A percentile compares a stretch with the other conserved stretches of the same genome.
These are phyloP conservation scores for Cyanistes caeruleus DNA, from an alignment of 2,113 vertebrate genomes.

Conservation along the genomic window DNA sequence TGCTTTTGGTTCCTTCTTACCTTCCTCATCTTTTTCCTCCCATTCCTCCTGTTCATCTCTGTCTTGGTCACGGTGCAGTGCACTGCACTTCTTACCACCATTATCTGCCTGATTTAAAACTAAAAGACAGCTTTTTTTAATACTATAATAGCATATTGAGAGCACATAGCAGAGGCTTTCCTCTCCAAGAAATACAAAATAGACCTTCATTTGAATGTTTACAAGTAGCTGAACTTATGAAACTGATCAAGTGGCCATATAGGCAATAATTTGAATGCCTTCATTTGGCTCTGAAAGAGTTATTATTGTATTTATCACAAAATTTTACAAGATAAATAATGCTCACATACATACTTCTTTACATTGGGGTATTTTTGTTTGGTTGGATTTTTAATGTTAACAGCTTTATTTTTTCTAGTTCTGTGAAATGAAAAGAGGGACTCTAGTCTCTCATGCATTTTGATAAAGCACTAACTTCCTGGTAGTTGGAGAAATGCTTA, in stretches of 20 bases:
- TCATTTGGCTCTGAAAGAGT: neutral
- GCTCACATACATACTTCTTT: neutral
- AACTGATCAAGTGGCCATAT: neutral
- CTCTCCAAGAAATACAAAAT: neutral
- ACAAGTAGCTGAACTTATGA: neutral
- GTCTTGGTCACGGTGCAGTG: neutral
- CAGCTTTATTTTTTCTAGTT: neutral
- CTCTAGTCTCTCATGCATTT: neutral
- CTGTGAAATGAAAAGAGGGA: neutral
- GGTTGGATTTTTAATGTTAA: neutral
- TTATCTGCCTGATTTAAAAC: neutral
- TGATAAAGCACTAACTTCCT: neutral
- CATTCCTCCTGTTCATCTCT: neutral
- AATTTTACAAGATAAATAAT: neutral
- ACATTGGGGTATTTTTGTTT: neutral
- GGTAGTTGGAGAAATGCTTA: neutral
- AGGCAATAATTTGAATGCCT: neutral
- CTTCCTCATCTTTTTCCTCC: neutral
- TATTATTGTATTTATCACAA: neutral
- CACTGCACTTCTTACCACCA: neutral
- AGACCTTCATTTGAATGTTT: neutral
- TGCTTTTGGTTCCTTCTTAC: neutral
- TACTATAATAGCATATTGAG: neutral
- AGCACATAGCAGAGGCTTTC: neutral
- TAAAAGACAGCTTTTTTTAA: neutral